Evolutionary conservation across 2,888 invertebrate genomes (phyloP), one percentile per base, ranked within the genome.

Genomic region (Piscicola geometra): DNA sequence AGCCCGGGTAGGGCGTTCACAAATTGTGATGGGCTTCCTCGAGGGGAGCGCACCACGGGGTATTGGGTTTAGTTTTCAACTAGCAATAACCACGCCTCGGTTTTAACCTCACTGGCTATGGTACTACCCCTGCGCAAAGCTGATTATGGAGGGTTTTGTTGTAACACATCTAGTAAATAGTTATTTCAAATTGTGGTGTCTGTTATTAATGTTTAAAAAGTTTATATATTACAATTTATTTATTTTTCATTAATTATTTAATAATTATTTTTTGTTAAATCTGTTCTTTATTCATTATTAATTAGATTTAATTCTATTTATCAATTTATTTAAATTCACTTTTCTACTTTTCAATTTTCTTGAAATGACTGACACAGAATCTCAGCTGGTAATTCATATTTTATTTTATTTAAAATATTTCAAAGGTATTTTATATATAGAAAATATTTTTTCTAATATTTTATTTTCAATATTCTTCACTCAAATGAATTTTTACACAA

Each of bases 11-110:
- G 75, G 72, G 78, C 75, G 75, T 68, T 67, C 81, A 83, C 79
- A 83, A 83, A 83, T 83, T 83, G 82, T 82, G 81, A 80, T 76
- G 80, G 81, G 81, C 81, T 81, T 81, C 81, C 81, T 77, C 82
- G 76, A 81, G 82, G 76, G 81, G 82, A 81, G 82, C 81, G 79
- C 82, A 80, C 80, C 81, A 82, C 82, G 83, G 83, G 83, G 83
- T 82, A 83, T 83, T 83, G 83, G 83, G 81, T 82, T 81, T 82
- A 83, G 83, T 84, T 84, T 83, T 84, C 83, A 84, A 83, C 83
- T 83, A 84, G 84, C 83, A 84, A 83, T 83, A 83, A 83, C 82
- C 84, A 82, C 83, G 82, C 82, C 83, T 84, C 83, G 82, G 83
- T 82, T 81, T 56, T 78, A 81, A 82, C 84, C 82, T 84, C 83